These are phyloP conservation scores for Pyrrhia umbra DNA, from an alignment of 2,888 invertebrate genomes.

Conservation along the genomic window DNA sequence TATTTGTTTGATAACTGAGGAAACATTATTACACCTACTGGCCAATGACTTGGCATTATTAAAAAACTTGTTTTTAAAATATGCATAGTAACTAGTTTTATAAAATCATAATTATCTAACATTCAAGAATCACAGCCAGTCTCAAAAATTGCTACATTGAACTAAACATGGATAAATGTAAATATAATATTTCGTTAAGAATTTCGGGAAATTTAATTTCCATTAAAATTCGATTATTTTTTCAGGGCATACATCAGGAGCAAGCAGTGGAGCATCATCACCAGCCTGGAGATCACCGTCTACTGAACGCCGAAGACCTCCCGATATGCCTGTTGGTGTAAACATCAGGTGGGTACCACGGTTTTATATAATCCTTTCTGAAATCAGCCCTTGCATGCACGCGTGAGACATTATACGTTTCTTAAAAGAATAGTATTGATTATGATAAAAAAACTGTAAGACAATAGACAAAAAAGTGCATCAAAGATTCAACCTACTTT, in stretches of 20 bases:
- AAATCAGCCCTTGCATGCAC: background rate
- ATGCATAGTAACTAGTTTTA: constrained; percentile 35
- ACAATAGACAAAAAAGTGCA: background rate
- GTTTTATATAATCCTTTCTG: background rate
- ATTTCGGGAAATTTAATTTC: background rate
- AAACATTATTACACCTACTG: background rate
- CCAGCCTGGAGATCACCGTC: constrained; percentile 92
- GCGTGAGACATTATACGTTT: background rate
- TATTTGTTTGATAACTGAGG: too few relatives aligned
- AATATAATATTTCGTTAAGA: background rate
- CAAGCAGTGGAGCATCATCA: constrained; percentile 92
- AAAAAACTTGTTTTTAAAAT: constrained; percentile 38
- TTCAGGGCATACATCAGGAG: constrained; percentile 83
- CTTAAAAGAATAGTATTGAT: too few relatives aligned
- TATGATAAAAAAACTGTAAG: background rate
- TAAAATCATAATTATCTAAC: background rate
- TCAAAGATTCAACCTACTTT: background rate
- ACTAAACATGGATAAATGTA: constrained; percentile 14
- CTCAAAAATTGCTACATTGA: background rate
- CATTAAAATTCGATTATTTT: background rate
- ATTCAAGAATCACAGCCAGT: background rate
- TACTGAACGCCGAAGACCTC: constrained; percentile 90
- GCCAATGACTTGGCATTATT: constrained; percentile 6
- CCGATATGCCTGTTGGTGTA: constrained; percentile 87
- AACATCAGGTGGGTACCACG: constrained; percentile 82